phyloP scores from a whole-genome alignment of 2,797 vertebrate species.

The Sandelia bainsii region DNA sequence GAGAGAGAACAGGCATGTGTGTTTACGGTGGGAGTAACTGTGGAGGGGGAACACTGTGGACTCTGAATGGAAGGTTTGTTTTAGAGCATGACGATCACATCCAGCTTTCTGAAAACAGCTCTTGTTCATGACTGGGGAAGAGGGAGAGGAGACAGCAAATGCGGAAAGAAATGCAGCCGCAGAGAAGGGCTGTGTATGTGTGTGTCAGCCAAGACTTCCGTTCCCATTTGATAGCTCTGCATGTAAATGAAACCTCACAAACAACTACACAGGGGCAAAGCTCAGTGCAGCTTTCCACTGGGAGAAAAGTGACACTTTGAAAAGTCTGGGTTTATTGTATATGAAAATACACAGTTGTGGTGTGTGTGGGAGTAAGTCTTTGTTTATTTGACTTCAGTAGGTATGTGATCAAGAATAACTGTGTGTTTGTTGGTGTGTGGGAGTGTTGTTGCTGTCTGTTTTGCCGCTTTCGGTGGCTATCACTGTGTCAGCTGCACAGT shows the following conservation, averaged over 20 bases:
- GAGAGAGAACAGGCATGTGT: constrained; percentile 52
- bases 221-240: constrained; percentile 72
- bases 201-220: constrained; percentile 75
- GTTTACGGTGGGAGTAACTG: constrained; percentile 60
- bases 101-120: constrained; percentile 82
- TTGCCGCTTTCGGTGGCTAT: constrained; percentile 55
- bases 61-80: constrained; percentile 83
- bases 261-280: constrained; percentile 79
- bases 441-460: constrained; percentile 49
- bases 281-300: constrained; percentile 70
- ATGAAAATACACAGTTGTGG: constrained; percentile 43
- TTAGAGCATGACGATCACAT: constrained; percentile 75
- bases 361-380: constrained; percentile 43
- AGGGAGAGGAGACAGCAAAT: constrained; percentile 57
- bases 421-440: constrained; percentile 37
- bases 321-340: constrained; percentile 31
- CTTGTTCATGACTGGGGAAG: constrained; percentile 73
- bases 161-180: constrained; percentile 63
- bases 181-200: constrained; percentile 29
- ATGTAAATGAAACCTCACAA: constrained; percentile 84
- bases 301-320: constrained; percentile 60
- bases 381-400: constrained; percentile 42
- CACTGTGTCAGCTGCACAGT: constrained; percentile 73
- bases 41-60: constrained; percentile 39
- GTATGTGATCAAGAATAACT: constrained; percentile 45